phyloP scores from a whole-genome alignment of 1,140 invertebrate species.

The Samia ricini region DNA sequence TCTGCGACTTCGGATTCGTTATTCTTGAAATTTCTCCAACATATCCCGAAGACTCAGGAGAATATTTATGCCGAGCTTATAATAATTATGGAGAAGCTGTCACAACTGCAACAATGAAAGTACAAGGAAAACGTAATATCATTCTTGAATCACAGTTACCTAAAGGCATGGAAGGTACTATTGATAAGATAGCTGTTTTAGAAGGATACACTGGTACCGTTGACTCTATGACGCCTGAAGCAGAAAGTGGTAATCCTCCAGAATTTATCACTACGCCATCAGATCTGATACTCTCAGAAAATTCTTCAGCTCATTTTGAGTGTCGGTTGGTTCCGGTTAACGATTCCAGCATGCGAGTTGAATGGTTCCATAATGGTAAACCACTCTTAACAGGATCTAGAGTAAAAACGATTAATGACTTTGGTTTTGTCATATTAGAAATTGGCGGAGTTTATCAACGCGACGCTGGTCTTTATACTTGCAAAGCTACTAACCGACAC shows the following conservation, averaged over 20 bases:
- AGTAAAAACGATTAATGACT: conserved; percentile 95
- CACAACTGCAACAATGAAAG: conserved; percentile 93
- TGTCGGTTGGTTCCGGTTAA: conserved; percentile 93
- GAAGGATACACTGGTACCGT: conserved; percentile 88
- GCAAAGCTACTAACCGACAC: conserved; percentile 93
- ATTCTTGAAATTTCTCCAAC: conserved; percentile 96
- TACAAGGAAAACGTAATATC: conserved; percentile 93
- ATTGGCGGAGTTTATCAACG: conserved; percentile 92
- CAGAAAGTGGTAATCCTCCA: conserved; percentile 92
- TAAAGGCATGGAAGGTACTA: conserved; percentile 94
- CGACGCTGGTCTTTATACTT: conserved; percentile 93
- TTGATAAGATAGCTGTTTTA: conserved; percentile 94
- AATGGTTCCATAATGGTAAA: conserved; percentile 98
- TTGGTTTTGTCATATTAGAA: conserved; percentile 96
- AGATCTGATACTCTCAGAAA: conserved; percentile 91
- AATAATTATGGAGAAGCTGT: conserved; percentile 96
- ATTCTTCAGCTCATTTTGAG: conserved; percentile 95
- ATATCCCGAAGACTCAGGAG: conserved; percentile 96
- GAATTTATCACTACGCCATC: conserved; percentile 94
- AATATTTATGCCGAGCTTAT: conserved; percentile 93
- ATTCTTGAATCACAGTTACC: conserved; percentile 95
- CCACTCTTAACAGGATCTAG: conserved; percentile 90
- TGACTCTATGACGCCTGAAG: conserved; percentile 82
- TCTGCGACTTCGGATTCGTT: conserved; percentile 97
- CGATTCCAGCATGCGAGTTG: conserved; percentile 94